These are phyloP conservation scores for Rhea americana DNA, from an alignment of 2,113 vertebrate species.

Conservation along the genomic window DNA sequence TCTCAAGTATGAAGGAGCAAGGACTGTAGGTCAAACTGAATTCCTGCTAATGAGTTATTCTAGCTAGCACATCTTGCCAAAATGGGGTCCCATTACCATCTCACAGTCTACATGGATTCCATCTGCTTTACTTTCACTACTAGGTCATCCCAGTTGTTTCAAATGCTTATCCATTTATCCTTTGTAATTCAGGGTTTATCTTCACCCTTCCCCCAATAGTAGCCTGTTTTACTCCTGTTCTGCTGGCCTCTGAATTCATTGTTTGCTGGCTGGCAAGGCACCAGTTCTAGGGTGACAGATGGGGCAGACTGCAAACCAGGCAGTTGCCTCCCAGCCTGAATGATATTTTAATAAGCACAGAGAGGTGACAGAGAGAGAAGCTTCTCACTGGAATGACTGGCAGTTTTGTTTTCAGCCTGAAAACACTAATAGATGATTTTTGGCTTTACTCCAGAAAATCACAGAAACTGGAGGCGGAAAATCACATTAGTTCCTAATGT, in stretches of 20 bases:
- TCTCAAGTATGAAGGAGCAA: neutral
- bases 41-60: neutral
- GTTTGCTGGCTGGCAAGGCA: conserved; percentile 44
- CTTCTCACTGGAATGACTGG: conserved; percentile 50
- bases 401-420: conserved; percentile 65
- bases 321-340: conserved; percentile 50
- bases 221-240: conserved; percentile 1
- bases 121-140: neutral
- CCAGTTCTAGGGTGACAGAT: conserved; percentile 59
- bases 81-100: neutral
- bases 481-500: conserved; percentile 11
- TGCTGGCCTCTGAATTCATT: conserved; percentile 47
- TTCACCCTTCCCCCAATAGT: neutral
- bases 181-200: neutral
- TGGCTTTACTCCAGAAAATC: conserved; percentile 5
- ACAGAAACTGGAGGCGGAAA: conserved; percentile 17
- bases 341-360: conserved; percentile 70
- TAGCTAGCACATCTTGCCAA: neutral
- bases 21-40: neutral
- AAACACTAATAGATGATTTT: conserved; percentile 52
- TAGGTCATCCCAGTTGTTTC: neutral
- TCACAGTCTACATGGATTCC: neutral
- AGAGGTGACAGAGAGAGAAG: conserved; percentile 55
- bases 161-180: conserved; percentile 3
- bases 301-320: conserved; percentile 51